phyloP scores from a whole-genome alignment of 1,140 invertebrate species.

The Drosophila cardini region DNA sequence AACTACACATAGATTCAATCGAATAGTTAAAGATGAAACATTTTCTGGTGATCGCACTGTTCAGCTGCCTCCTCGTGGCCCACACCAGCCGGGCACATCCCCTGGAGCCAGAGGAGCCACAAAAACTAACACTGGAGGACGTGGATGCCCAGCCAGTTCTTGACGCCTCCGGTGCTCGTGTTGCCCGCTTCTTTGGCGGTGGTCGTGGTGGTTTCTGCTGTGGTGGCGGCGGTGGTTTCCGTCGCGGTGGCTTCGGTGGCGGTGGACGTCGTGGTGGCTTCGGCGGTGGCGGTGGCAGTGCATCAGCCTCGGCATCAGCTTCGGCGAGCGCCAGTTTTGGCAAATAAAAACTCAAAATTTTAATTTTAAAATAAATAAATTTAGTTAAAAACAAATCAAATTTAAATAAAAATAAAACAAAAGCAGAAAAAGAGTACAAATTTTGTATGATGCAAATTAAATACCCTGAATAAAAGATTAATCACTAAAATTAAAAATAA shows the following conservation, averaged over 20 bases:
- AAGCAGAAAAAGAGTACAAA: not conserved
- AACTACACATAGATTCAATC: constrained; percentile 44
- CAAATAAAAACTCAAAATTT: constrained; percentile 13
- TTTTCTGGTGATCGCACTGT: constrained; percentile 35
- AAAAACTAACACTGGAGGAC: constrained; percentile 49
- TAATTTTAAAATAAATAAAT: constrained; percentile 17
- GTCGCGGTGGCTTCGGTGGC: constrained; percentile 37
- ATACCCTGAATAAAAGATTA: too few relatives aligned
- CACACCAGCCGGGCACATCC: constrained; percentile 37
- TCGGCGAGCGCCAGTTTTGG: constrained; percentile 36
- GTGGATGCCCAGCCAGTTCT: constrained; percentile 47
- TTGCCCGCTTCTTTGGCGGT: constrained; percentile 49
- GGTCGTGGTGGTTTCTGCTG: constrained; percentile 43
- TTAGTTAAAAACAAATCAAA: constrained; percentile 20
- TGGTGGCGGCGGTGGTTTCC: constrained; percentile 32
- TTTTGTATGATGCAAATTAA: too few relatives aligned
- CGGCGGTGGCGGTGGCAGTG: constrained; percentile 37
- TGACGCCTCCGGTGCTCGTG: constrained; percentile 40
- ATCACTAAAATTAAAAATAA: too few relatives aligned
- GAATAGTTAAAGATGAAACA: constrained; percentile 60
- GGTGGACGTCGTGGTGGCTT: constrained; percentile 29
- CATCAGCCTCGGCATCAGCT: constrained; percentile 57
- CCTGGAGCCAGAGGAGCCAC: constrained; percentile 26
- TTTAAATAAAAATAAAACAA: constrained; percentile 18
- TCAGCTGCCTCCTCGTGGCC: constrained; percentile 35